Percentiles rank a stretch among this genome's conserved stretches.
phyloP scores from a whole-genome alignment of 2,888 invertebrate species.

The Philereme vetulata region DNA sequence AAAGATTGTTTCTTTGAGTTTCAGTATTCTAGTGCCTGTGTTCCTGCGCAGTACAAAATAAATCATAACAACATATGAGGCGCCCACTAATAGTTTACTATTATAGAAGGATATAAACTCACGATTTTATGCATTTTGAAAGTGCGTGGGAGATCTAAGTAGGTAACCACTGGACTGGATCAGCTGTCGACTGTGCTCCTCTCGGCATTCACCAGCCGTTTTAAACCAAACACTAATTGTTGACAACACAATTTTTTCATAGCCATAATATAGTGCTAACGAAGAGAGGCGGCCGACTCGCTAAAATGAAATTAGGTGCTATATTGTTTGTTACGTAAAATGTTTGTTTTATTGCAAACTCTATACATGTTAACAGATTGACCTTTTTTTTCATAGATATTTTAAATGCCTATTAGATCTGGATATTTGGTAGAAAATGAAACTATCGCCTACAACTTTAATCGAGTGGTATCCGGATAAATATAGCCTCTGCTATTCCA shows the following conservation, averaged over 20 bases:
- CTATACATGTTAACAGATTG: conserved; percentile 17
- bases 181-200: conserved; percentile 57
- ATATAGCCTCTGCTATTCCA: too few relatives aligned
- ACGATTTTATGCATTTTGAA: conserved; percentile 69
- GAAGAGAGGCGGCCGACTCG: conserved; percentile 54
- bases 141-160: conserved; percentile 38
- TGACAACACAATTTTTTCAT: conserved; percentile 62
- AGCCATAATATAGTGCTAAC: conserved; percentile 72
- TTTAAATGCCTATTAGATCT: too few relatives aligned
- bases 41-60: too few relatives aligned
- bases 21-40: too few relatives aligned
- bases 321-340: conserved; percentile 49
- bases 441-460: too few relatives aligned
- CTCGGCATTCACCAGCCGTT: conserved; percentile 42
- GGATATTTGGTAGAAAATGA: too few relatives aligned
- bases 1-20: too few relatives aligned
- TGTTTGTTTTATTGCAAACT: conserved; percentile 49
- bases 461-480: too few relatives aligned
- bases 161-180: conserved; percentile 43
- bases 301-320: conserved; percentile 51
- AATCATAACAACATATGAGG: too few relatives aligned
- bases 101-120: conserved; percentile 41
- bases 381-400: not conserved
- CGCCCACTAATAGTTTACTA: too few relatives aligned
- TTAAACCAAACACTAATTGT: conserved; percentile 61